Conservation (phyloP, 2,888 invertebrate genomes). For the Geophilus truncorum region DNA sequence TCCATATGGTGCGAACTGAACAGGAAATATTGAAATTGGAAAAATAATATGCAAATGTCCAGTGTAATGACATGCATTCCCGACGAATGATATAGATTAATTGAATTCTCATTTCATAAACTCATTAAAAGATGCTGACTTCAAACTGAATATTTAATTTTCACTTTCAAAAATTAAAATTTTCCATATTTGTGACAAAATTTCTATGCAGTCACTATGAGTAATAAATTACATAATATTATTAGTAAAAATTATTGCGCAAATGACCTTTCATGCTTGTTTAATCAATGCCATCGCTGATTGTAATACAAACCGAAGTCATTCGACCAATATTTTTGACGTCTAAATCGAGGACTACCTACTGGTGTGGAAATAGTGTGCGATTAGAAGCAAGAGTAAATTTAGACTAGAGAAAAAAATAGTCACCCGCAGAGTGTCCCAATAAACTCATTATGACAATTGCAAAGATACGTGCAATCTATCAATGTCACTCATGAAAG, state of each 20-base stretch:
- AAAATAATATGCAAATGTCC: conserved; percentile 18
- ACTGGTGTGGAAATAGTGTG: neutral
- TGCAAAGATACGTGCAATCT: neutral
- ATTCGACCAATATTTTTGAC: neutral
- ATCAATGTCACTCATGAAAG: neutral
- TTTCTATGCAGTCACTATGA: too few relatives aligned
- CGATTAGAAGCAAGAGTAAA: neutral
- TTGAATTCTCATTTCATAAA: neutral
- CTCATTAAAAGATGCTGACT: conserved; percentile 8
- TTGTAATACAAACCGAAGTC: neutral
- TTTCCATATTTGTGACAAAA: too few relatives aligned
- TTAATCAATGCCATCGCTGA: neutral
- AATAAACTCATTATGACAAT: neutral
- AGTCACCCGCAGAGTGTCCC: neutral
- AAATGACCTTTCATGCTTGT: neutral
- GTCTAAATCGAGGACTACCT: neutral
- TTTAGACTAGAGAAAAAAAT: neutral
- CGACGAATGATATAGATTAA: neutral
- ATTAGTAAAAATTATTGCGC: neutral
- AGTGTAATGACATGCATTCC: neutral
- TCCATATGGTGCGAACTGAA: conserved; percentile 21
- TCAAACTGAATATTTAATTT: neutral
- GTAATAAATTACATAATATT: too few relatives aligned
- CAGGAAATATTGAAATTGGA: conserved; percentile 22
- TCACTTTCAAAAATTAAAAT: neutral